Evolutionary conservation across 2,797 vertebrate species (phyloP).

Genomic region (Melanotaenia boesemani): DNA sequence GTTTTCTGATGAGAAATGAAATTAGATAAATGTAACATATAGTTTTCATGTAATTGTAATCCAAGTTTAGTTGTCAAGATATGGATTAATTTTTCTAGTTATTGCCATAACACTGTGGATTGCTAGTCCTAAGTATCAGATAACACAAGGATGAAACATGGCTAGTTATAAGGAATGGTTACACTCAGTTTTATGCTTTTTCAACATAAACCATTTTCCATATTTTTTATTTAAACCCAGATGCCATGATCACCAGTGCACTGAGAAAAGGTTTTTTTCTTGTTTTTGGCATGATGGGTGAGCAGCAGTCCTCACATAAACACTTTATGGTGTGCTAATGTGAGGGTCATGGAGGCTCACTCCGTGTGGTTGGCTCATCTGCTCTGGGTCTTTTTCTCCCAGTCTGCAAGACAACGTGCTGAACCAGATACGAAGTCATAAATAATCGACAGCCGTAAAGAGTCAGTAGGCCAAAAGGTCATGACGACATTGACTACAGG

Average conservation of each 20-base stretch:
- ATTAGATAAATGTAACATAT: background rate
- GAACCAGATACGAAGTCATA: conserved; percentile 23
- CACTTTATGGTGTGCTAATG: conserved; percentile 16
- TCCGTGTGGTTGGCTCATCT: background rate
- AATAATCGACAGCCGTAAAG: conserved; percentile 20
- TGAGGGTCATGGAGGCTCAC: background rate
- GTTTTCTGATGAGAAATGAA: no score
- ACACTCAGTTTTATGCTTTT: background rate
- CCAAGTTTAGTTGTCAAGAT: background rate
- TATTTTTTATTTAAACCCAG: background rate
- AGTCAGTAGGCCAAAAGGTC: conserved; percentile 36
- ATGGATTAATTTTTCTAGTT: background rate
- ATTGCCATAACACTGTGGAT: background rate
- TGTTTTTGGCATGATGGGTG: conserved; percentile 17
- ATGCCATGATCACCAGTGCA: background rate
- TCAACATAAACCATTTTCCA: background rate
- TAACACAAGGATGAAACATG: background rate
- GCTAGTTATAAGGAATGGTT: background rate
- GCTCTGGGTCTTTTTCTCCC: conserved; percentile 7
- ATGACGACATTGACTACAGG: background rate
- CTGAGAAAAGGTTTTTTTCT: background rate
- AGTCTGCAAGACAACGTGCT: conserved; percentile 25
- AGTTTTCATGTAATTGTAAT: background rate
- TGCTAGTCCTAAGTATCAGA: background rate
- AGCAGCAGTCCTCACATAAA: conserved; percentile 7